Evolutionary conservation across 2,113 vertebrate species (phyloP), one percentile per base, ranked within the genome.

Genomic region (Syrrhaptes paradoxus): DNA sequence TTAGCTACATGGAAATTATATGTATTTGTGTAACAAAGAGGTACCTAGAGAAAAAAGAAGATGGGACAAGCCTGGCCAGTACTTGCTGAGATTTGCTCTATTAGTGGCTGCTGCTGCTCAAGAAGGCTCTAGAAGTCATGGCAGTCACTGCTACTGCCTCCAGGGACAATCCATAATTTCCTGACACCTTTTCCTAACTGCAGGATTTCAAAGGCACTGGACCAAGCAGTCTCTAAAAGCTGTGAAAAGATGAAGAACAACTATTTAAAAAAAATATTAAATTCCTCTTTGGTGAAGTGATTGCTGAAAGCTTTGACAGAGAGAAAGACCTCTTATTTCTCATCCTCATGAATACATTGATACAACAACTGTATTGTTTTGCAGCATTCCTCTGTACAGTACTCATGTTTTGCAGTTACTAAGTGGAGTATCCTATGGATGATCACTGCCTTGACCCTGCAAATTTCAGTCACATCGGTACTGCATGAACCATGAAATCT

Each of bases 371-470:
- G 52, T 19, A 13, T 36, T 31, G 17, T 6, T 67, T 45, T 51
- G 7, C 21, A 52, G 13, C 20, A 24, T 7, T 63, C 51, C 75
- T 46, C 34, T 13, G 5, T 41, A 38, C 22, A 31, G 17, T 10
- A 65, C 10, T 9, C 9, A 16, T 5, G 1, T 13, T 16, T 85
- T 72, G 7, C 10, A 71, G 7, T 20, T 46, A 21, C 25, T 36
- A 8, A 4, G 5, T 52, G 11, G 36, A 41, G 9, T 49, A 49
- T 8, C 4, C 4, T 49, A 12, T 0, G 62, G 14, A 52, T 3
- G 2, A 24, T 43, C 22, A 43, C 9, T 67, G 43, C 16, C n/a
- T 52, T 65, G 8, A 48, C 19, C 0, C 0, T 54, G 11, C 6
- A 62, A 54, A 54, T 90, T 86, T 66, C 74, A 66, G 7, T n/a